Evolutionary conservation across 2,113 vertebrate genomes (phyloP), one percentile per base, ranked within the genome.

Genomic region (Hippocampus mohnikei): DNA sequence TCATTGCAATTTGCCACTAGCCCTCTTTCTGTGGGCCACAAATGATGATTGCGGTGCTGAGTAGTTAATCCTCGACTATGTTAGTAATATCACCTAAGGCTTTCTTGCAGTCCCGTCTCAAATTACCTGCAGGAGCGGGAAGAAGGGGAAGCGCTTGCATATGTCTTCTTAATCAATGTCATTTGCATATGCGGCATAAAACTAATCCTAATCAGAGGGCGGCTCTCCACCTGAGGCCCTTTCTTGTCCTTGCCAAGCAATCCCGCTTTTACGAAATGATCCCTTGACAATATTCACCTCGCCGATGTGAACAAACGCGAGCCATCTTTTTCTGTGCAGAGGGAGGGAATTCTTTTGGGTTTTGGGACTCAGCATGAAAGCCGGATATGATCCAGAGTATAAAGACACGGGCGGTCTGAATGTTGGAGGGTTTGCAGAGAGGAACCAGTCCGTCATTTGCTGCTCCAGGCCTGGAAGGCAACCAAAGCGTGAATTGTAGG

Each of bases 171-270:
- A 76, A 88, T 87, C 84, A 83, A 84, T 84, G 70, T 59, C 52
- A 87, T 91, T 86, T 90, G 84, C 87, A 90, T 87, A 89, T 77
- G 69, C 75, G 78, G 84, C 83, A 85, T 85, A 81, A 83, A 89
- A 84, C 72, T 78, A 84, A 89, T 85, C 85, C 81, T 85, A 81
- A 69, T 81, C 70, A 84, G 76, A 79, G 80, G 77, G 81, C 77
- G 86, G 77, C 76, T 81, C 80, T 83, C 81, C 85, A 87, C 81
- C 87, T 77, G 78, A 80, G 82, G 84, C 81, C 67, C 71, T 77
- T 76, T 78, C 74, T 81, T 84, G 80, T 86, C 81, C 68, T 81
- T 81, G 71, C 72, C 74, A 74, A 70, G 77, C 74, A 71, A 79
- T 82, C 75, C 64, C 62, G 76, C 73, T 77, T 72, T 74, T 80